A percentile compares a stretch with the other conserved stretches of the same genome.
Evolutionary conservation across 2,888 invertebrate genomes (phyloP).

Genomic region (Drosophila phalerata): DNA sequence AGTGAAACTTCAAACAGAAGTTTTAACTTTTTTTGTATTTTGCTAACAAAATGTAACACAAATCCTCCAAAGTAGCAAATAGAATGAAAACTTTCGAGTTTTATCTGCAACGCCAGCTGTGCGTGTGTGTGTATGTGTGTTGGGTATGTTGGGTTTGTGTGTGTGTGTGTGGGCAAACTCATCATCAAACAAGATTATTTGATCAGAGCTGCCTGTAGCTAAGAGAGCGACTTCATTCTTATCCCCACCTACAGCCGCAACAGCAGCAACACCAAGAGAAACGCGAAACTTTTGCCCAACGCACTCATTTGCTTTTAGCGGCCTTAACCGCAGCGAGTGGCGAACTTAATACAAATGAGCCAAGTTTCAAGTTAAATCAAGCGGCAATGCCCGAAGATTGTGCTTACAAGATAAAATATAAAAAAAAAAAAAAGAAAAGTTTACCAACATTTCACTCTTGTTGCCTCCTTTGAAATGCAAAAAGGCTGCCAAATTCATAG

Average conservation of each 20-base stretch:
- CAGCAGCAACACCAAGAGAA: slow-evolving; percentile 14
- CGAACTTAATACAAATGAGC: slow-evolving; percentile 80
- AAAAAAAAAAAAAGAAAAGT: slow-evolving; percentile 9
- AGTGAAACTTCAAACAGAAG: slow-evolving; percentile 67
- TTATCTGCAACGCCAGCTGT: slow-evolving; percentile 64
- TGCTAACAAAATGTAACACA: slow-evolving; percentile 72
- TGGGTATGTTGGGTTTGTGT: slow-evolving; percentile 38
- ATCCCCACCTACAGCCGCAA: too few relatives aligned
- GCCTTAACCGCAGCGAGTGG: slow-evolving; percentile 55
- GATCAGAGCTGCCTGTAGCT: slow-evolving; percentile 68
- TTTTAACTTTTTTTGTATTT: slow-evolving; percentile 54
- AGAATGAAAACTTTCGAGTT: slow-evolving; percentile 76
- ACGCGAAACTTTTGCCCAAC: slow-evolving; percentile 62
- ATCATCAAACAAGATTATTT: slow-evolving; percentile 81
- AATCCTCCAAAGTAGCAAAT: slow-evolving; percentile 78
- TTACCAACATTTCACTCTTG: background rate
- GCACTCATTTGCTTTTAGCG: slow-evolving; percentile 78
- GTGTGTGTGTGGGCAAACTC: slow-evolving; percentile 65
- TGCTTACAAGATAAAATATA: slow-evolving; percentile 13
- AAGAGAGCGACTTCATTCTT: slow-evolving; percentile 10
- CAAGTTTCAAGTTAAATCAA: slow-evolving; percentile 80
- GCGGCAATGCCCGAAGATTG: slow-evolving; percentile 59
- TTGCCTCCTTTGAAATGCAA: slow-evolving; percentile 2
- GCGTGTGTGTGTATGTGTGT: slow-evolving; percentile 25
- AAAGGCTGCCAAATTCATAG: slow-evolving; percentile 50